phyloP scores from a whole-genome alignment of 2,113 vertebrate genomes.

The Pelvicachromis taeniatus region DNA sequence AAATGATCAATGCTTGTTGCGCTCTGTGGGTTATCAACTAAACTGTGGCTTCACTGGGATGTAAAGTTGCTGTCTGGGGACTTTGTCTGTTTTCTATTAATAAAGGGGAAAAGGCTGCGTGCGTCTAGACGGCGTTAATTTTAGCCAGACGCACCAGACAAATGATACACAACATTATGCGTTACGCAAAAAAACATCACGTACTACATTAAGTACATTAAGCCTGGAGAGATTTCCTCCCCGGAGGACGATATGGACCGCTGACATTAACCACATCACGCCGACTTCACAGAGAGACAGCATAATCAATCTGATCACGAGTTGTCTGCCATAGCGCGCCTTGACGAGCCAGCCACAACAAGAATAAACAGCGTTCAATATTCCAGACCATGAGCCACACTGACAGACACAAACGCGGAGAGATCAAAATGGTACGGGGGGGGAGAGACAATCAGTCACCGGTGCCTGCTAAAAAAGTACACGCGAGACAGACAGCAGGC shows the following conservation, averaged over 20 bases:
- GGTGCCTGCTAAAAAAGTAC: neutral
- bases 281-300: conserved; percentile 8
- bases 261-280: conserved; percentile 27
- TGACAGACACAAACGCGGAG: conserved; percentile 10
- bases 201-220: conserved; percentile 34
- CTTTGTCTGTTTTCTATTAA: conserved; percentile 33
- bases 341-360: conserved; percentile 52
- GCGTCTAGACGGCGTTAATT: conserved; percentile 60
- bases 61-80: conserved; percentile 44
- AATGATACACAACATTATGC: conserved; percentile 26
- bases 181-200: conserved; percentile 41
- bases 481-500: conserved; percentile 14
- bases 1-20: conserved; percentile 47
- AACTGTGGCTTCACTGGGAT: conserved; percentile 4
- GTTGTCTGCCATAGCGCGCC: conserved; percentile 49
- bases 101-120: neutral
- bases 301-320: conserved; percentile 58
- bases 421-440: neutral
- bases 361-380: conserved; percentile 49
- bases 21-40: neutral
- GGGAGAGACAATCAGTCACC: neutral
- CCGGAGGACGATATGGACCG: neutral
- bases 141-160: conserved; percentile 14
- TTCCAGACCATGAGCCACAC: conserved; percentile 35
- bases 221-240: neutral